Evolutionary conservation across 2,113 vertebrate genomes (phyloP).

Genomic region (Mungos mungo): DNA sequence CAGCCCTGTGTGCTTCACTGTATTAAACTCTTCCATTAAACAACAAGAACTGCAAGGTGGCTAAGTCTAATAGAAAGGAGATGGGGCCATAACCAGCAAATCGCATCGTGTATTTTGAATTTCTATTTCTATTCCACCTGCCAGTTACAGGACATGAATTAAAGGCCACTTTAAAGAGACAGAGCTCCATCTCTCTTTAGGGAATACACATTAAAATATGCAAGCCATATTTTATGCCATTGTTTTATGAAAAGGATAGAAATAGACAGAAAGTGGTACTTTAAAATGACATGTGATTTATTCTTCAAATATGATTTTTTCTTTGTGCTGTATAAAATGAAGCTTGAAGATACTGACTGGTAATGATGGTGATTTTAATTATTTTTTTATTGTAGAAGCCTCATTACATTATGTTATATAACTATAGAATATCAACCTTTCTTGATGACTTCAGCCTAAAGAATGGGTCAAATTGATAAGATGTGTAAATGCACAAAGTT

Average conservation of each 20-base stretch:
- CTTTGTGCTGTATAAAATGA: constrained; percentile 47
- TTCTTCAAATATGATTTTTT: constrained; percentile 19
- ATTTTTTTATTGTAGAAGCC: constrained; percentile 22
- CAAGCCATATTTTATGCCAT: constrained; percentile 27
- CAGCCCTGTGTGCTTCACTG: background rate
- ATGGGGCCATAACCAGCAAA: background rate
- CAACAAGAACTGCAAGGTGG: background rate
- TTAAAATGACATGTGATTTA: background rate
- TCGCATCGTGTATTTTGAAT: constrained; percentile 28
- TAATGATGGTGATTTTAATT: constrained; percentile 24
- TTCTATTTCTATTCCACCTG: constrained; percentile 13
- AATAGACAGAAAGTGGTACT: background rate
- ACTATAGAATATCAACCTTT: background rate
- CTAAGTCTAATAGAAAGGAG: background rate
- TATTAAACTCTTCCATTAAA: background rate
- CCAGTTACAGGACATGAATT: constrained; percentile 25
- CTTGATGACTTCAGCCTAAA: constrained; percentile 27
- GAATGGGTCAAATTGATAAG: constrained; percentile 27
- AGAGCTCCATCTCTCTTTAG: background rate
- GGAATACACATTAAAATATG: background rate
- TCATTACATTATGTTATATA: constrained; percentile 34
- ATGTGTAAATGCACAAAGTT: constrained; percentile 20
- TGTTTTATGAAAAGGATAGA: constrained; percentile 42
- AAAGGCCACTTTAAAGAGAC: constrained; percentile 23
- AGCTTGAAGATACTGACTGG: constrained; percentile 17